Evolutionary conservation across 1,140 invertebrate genomes (phyloP).

Genomic region (Chlorops oryzae): DNA sequence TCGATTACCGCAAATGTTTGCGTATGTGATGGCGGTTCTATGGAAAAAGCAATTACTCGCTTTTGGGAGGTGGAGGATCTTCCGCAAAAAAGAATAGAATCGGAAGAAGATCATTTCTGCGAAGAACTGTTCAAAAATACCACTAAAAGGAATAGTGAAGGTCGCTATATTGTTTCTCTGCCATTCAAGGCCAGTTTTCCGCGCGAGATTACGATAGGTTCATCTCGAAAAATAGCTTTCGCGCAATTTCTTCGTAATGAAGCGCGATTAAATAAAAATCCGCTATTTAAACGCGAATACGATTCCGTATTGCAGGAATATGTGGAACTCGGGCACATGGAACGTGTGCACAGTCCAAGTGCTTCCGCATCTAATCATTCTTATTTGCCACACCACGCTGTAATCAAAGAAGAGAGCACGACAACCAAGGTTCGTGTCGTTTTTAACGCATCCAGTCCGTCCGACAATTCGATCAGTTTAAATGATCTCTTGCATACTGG

Average conservation of each 20-base stretch:
- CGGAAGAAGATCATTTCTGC: too few relatives aligned
- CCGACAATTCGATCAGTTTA: constrained; percentile 19
- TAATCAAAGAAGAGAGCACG: constrained; percentile 4
- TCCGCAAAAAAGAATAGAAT: too few relatives aligned
- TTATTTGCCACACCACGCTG: constrained; percentile 12
- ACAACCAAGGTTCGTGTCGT: constrained; percentile 31
- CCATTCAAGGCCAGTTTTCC: too few relatives aligned
- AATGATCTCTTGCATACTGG: constrained; percentile 40
- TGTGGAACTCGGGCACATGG: constrained; percentile 8
- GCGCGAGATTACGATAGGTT: too few relatives aligned
- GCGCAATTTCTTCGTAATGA: not conserved
- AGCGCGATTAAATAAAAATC: not conserved
- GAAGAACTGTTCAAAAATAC: too few relatives aligned
- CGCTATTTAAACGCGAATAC: not conserved
- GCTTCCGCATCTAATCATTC: not conserved
- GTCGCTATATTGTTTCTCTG: too few relatives aligned
- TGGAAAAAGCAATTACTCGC: too few relatives aligned
- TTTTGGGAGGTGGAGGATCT: too few relatives aligned
- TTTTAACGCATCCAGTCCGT: constrained; percentile 27
- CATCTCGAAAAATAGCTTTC: not conserved
- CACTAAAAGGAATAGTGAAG: too few relatives aligned
- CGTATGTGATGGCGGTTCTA: too few relatives aligned
- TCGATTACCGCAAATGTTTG: too few relatives aligned
- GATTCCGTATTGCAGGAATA: constrained; percentile 10
- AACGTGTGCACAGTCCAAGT: constrained; percentile 5